A percentile compares a stretch with the other conserved stretches of the same genome.
Conservation (phyloP, 2,113 vertebrate genomes). For the Pelusios castaneus region DNA sequence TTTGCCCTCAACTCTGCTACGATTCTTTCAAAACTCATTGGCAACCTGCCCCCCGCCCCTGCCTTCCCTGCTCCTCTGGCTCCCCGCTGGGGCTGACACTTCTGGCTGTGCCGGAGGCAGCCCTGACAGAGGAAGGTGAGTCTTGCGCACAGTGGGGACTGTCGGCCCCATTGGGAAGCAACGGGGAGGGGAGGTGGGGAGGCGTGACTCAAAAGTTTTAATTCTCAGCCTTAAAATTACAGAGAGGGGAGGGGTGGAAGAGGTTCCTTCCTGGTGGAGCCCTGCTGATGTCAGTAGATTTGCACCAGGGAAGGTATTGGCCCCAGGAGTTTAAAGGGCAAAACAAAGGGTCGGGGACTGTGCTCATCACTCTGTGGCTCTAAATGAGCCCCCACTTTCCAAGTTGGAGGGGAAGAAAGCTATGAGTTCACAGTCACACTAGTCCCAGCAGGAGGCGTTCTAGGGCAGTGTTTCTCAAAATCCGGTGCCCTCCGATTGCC, state of each 20-base stretch:
- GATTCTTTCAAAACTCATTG: background rate
- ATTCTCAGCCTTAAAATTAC: background rate
- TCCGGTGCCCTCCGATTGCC: no score
- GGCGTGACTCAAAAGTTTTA: background rate
- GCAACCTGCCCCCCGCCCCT: background rate
- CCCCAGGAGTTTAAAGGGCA: background rate
- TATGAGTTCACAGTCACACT: background rate
- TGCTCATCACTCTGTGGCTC: background rate
- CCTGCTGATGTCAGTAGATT: background rate
- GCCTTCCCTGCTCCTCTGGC: background rate
- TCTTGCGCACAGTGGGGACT: background rate
- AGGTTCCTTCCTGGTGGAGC: background rate
- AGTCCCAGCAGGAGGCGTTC: background rate
- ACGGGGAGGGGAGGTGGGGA: background rate
- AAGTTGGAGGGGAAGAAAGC: background rate
- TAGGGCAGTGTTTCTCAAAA: background rate
- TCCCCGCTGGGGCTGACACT: background rate
- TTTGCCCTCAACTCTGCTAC: background rate
- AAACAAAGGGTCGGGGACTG: background rate
- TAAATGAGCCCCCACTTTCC: background rate
- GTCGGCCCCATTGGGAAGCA: background rate
- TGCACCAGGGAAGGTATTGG: background rate
- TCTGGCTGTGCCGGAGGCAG: background rate
- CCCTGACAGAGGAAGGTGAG: background rate
- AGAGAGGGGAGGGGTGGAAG: background rate